These are phyloP conservation scores for Megaustenia siamemsis DNA, from an alignment of 2,888 invertebrate species.

Conservation along the genomic window DNA sequence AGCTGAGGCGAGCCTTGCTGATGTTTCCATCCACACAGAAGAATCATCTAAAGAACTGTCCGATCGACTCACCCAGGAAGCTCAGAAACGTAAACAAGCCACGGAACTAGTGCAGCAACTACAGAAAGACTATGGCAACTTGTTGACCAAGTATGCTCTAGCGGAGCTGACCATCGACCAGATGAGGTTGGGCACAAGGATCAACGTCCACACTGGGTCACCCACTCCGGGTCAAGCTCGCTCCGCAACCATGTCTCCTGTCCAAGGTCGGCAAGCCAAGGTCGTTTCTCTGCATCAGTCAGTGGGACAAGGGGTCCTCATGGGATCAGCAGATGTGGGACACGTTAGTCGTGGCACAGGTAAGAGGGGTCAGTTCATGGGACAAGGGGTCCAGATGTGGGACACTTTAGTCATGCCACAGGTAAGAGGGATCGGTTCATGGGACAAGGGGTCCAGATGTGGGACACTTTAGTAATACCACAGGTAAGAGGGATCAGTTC, in stretches of 20 bases:
- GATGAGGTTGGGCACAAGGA: slow-evolving; percentile 77
- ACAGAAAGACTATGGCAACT: slow-evolving; percentile 77
- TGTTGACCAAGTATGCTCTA: slow-evolving; percentile 79
- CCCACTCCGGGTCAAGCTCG: slow-evolving; percentile 72
- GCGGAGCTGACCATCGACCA: slow-evolving; percentile 80
- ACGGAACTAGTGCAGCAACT: slow-evolving; percentile 76
- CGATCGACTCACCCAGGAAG: slow-evolving; percentile 71
- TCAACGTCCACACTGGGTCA: slow-evolving; percentile 74
- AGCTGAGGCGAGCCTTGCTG: slow-evolving; percentile 9
- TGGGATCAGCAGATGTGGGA: slow-evolving; percentile 63
- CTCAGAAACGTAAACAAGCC: slow-evolving; percentile 72
- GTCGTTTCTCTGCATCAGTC: slow-evolving; percentile 62
- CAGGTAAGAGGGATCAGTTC: too few relatives aligned
- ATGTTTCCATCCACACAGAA: slow-evolving; percentile 49
- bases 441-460: too few relatives aligned
- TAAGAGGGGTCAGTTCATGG: slow-evolving; percentile 37
- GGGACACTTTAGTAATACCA: too few relatives aligned
- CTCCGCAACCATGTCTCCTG: slow-evolving; percentile 63
- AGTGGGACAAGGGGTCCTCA: slow-evolving; percentile 61
- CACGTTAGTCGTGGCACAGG: slow-evolving; percentile 60
- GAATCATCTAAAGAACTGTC: slow-evolving; percentile 68
- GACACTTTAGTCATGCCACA: too few relatives aligned
- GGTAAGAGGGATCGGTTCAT: too few relatives aligned
- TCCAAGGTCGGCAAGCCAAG: slow-evolving; percentile 65
- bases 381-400: too few relatives aligned